Base-by-base conservation (phyloP, 2,113 vertebrate species). In the Australoheros scitulus region DNA sequence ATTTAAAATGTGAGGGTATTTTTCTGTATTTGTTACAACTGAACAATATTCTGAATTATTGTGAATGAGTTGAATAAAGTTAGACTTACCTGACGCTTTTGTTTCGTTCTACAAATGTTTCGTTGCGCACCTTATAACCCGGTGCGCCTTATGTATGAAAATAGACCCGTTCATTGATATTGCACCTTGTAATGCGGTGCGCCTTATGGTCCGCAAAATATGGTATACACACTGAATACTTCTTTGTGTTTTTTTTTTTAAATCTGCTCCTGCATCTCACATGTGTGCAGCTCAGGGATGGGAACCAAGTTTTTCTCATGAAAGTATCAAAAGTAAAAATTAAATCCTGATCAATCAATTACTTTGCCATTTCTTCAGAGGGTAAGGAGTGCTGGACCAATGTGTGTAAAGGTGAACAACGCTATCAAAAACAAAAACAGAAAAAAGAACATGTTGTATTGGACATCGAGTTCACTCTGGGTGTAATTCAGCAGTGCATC, bases 391-490 rank as follows among this genome's bases (percentile, higher is more conserved):
- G 75, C 83, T 76, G 83, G 83, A 65, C 80, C 80, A 85, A 70
- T 58, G 84, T 76, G 72, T 87, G 82, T 85, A 89, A 82, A 24
- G 89, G 79, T 75, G 75, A 85, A 85, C 85, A 86, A 80, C 18
- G 65, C 80, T 83, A 85, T 81, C 26, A 58, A 88, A 85, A 78
- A 85, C 72, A 81, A 61, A 83, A 78, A 84, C 20, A 76, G 43
- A 86, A 64, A 79, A 79, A 83, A 80, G 64, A 70, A 80, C 75
- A 85, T 65, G 74, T 84, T 83, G 75, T 68, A 79, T 81, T 85
- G 79, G 76, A 83, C 17, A 81, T 70, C 68, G 10, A 24, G 59
- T 68, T 32, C 17, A 26, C 65, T 82, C 68, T 22, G 68, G 41
- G 36, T 61, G 75, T 22, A 63, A 2, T 34, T 43, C 20, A 36